These are phyloP conservation scores for Sphyrna mokarran DNA, from an alignment of 2,113 vertebrate species.

Conservation along the genomic window DNA sequence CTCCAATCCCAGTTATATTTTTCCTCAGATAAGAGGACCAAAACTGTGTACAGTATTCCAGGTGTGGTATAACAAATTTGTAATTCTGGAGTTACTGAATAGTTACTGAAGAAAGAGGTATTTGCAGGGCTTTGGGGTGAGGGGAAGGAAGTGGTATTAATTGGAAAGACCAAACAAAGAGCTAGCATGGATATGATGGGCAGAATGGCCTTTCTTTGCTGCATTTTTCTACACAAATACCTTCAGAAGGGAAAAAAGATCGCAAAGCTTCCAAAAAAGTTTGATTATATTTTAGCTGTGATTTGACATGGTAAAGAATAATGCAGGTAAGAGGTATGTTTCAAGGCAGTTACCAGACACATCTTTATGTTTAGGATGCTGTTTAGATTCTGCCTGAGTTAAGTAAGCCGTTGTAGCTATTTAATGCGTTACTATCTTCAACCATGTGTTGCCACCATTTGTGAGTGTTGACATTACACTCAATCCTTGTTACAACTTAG, in stretches of 20 bases:
- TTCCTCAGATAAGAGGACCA: too few relatives aligned
- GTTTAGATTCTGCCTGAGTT: background rate
- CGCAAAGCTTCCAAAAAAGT: background rate
- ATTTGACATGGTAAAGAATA: background rate
- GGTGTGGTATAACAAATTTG: too few relatives aligned
- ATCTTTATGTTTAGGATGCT: background rate
- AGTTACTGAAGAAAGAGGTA: background rate
- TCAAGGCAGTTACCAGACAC: background rate
- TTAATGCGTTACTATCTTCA: background rate
- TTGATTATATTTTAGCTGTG: background rate
- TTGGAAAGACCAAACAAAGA: background rate
- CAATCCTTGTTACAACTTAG: conserved; percentile 6
- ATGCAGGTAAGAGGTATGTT: background rate
- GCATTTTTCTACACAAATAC: background rate
- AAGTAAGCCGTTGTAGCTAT: background rate
- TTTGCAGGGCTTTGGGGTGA: background rate
- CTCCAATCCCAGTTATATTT: too few relatives aligned
- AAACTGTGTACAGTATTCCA: too few relatives aligned
- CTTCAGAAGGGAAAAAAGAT: background rate
- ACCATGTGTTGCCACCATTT: background rate
- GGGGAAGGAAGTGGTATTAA: background rate
- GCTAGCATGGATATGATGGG: background rate
- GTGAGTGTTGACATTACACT: background rate
- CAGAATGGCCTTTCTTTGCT: background rate
- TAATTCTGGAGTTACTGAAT: background rate